These are phyloP conservation scores for Apeira syringaria DNA, from an alignment of 2,888 invertebrate species.

Conservation along the genomic window DNA sequence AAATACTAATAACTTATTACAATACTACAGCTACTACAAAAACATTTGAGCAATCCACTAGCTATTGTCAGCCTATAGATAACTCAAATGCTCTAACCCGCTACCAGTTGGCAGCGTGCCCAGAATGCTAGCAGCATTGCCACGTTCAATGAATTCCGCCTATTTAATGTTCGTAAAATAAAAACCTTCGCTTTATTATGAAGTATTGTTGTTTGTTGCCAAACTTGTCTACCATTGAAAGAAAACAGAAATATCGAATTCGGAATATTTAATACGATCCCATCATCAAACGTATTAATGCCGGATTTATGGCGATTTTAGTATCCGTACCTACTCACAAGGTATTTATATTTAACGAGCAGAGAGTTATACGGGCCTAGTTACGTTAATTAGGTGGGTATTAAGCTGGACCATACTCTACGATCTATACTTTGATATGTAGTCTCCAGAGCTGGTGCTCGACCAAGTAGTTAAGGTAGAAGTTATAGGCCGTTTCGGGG, in stretches of 20 bases:
- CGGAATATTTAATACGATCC: constrained; percentile 16
- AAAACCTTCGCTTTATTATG: no score
- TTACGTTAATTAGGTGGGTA: constrained; percentile 69
- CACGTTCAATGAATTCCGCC: no score
- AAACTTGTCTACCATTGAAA: neutral
- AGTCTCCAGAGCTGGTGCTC: constrained; percentile 32
- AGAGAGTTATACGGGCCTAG: constrained; percentile 55
- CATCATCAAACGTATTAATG: constrained; percentile 49
- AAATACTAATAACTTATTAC: no score
- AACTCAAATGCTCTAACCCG: no score
- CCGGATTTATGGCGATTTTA: constrained; percentile 55
- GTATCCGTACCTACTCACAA: constrained; percentile 16
- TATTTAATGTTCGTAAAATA: no score
- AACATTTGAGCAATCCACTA: no score
- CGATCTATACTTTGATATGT: constrained; percentile 48
- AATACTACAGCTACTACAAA: no score
- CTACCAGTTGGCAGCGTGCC: no score
- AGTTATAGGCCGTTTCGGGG: constrained; percentile 19
- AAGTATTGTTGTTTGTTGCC: no score
- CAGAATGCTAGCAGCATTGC: no score
- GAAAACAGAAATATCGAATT: constrained; percentile 10
- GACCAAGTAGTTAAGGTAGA: constrained; percentile 23
- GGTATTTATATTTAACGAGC: constrained; percentile 57
- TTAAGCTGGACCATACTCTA: constrained; percentile 57
- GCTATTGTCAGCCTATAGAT: no score